These are phyloP conservation scores for Spodoptera littoralis DNA, from an alignment of 2,888 invertebrate genomes.

Conservation along the genomic window DNA sequence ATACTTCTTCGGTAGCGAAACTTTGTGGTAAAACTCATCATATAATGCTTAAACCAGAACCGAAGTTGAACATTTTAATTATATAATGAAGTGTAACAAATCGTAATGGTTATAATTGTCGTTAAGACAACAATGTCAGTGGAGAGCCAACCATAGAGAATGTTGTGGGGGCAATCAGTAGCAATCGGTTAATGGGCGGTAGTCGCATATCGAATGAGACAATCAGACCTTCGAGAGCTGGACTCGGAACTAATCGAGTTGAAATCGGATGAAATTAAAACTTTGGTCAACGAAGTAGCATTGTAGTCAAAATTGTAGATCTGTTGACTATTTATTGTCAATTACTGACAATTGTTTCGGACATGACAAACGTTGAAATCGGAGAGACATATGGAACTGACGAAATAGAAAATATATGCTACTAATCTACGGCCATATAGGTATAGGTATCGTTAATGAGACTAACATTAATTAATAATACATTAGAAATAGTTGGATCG, in stretches of 20 bases:
- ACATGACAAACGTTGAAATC: too few relatives aligned
- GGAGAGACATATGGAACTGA: too few relatives aligned
- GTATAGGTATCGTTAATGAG: too few relatives aligned
- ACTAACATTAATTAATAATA: too few relatives aligned
- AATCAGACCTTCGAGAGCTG: conserved; percentile 68
- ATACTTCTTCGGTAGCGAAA: too few relatives aligned
- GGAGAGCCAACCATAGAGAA: conserved; percentile 79
- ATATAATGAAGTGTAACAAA: conserved; percentile 75
- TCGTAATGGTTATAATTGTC: conserved; percentile 80
- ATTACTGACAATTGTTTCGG: too few relatives aligned
- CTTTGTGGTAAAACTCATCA: background rate
- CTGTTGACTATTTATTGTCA: too few relatives aligned
- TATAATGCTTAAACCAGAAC: conserved; percentile 41
- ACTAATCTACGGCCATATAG: too few relatives aligned
- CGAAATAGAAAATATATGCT: too few relatives aligned
- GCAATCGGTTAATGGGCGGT: conserved; percentile 75
- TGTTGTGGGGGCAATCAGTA: conserved; percentile 73
- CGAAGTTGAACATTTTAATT: conserved; percentile 67
- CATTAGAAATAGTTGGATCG: too few relatives aligned
- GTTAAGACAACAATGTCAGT: conserved; percentile 75
- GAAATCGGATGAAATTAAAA: conserved; percentile 17
- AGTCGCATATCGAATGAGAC: conserved; percentile 81
- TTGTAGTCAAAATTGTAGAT: too few relatives aligned
- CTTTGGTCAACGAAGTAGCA: too few relatives aligned
- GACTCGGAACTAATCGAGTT: conserved; percentile 71